phyloP scores from a whole-genome alignment of 2,888 invertebrate species.

The Crematogaster levior region DNA sequence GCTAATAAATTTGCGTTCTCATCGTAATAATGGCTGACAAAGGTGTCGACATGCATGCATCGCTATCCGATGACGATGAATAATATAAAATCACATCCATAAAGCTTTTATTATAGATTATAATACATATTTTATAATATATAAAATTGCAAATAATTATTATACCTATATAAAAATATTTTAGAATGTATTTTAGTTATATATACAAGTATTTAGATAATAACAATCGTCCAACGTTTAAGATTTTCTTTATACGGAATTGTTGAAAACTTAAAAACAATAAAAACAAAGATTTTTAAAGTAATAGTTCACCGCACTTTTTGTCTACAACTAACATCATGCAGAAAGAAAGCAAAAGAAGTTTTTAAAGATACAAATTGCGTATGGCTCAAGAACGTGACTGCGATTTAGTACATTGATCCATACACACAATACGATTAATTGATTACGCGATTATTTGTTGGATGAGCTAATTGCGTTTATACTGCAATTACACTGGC shows the following conservation, averaged over 20 bases:
- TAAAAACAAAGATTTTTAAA: neutral
- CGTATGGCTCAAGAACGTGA: conserved; percentile 25
- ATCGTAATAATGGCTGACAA: conserved; percentile 33
- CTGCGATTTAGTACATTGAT: conserved; percentile 21
- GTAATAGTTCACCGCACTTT: neutral
- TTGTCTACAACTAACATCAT: neutral
- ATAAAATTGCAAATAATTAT: neutral
- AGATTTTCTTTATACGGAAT: neutral
- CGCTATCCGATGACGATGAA: neutral
- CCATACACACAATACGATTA: conserved; percentile 13
- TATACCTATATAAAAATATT: neutral
- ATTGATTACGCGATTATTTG: conserved; percentile 27
- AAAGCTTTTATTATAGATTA: neutral
- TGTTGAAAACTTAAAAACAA: neutral
- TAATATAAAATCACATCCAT: neutral
- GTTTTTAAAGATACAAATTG: conserved; percentile 16
- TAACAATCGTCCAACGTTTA: neutral
- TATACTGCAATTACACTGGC: neutral
- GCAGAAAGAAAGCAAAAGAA: conserved; percentile 1
- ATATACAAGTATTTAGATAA: neutral
- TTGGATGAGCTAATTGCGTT: conserved; percentile 19
- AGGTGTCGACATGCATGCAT: neutral
- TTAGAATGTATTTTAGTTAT: neutral
- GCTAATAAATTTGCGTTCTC: conserved; percentile 38
- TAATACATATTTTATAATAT: neutral